phyloP scores from a whole-genome alignment of 2,797 vertebrate species.

The Acrossocheilus wenchowensis region DNA sequence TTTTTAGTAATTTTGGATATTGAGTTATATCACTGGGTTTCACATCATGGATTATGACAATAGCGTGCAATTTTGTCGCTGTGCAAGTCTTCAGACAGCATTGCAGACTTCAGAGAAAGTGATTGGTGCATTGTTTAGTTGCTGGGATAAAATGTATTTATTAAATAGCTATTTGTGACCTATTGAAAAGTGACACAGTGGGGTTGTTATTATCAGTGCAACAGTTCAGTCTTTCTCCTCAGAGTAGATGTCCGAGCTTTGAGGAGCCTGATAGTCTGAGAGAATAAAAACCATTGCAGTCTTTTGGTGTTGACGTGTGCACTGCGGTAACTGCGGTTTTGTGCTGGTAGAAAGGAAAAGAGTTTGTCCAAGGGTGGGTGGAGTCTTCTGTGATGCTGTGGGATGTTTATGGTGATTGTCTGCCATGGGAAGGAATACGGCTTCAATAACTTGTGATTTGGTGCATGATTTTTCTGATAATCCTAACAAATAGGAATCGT shows the following conservation, averaged over 20 bases:
- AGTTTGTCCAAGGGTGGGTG: background rate
- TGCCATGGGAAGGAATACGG: background rate
- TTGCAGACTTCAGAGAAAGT: background rate
- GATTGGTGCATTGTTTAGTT: background rate
- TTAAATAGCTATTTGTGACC: background rate
- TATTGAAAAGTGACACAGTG: background rate
- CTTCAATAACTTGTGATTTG: background rate
- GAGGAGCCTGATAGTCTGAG: background rate
- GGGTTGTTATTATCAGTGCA: background rate
- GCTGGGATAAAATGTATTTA: background rate
- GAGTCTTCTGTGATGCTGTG: background rate
- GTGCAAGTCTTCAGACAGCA: background rate
- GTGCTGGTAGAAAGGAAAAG: background rate
- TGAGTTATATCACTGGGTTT: background rate
- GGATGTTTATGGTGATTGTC: background rate
- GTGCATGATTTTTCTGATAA: background rate
- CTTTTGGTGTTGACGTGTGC: background rate
- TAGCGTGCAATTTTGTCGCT: background rate
- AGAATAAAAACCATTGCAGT: background rate
- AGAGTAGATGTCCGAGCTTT: background rate
- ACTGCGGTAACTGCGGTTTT: background rate
- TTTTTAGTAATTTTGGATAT: background rate
- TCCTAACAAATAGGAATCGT: background rate
- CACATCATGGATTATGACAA: background rate
- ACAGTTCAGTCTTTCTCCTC: slow-evolving; percentile 5